Evolutionary conservation across 1,140 invertebrate genomes (phyloP), one percentile per base, ranked within the genome.

Genomic region (Argopecten irradians): DNA sequence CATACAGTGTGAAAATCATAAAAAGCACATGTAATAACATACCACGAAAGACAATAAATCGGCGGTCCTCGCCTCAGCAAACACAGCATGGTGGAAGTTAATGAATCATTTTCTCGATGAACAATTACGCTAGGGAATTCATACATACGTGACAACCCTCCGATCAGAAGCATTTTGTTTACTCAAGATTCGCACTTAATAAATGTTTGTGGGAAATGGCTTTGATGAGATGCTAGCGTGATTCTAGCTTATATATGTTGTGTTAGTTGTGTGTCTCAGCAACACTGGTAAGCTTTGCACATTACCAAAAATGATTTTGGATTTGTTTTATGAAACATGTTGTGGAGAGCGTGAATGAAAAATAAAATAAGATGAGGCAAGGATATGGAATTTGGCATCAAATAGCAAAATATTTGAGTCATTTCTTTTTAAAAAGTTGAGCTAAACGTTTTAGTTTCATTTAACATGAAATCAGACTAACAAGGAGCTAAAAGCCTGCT

Each of bases 61-160:
- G 5, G 55, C 5, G 55, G 22, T 71, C 16, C 55, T 28, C 28
- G 22, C 8, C 28, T 71, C 55, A 71, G 28, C n/a, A 71, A 1
- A 71, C n/a, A 71, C 55, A 19, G 16, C 55, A 1, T 28, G 55
- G 55, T 28, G 55, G 55, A 71, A 28, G 28, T 11, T 28, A 71
- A 71, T 71, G 55, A 71, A 71, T 71, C n/a, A 71, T 71, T 71
- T 71, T 71, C 55, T 71, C 22, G 22, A 71, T 71, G 55, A n/a
- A 71, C 55, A 71, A 71, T 71, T 71, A 22, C 55, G 55, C 16
- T 28, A 71, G 55, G 55, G n/a, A 71, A 71, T 71, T 28, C n/a
- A 28, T 28, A 71, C 55, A 71, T 71, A 7, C 55, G 2, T n/a
- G n/a, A 28, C 28, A 71, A 28, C 55, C 55, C 5, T 71, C 55